Conservation (phyloP, 2,113 vertebrate species). For the Shinisaurus crocodilurus region DNA sequence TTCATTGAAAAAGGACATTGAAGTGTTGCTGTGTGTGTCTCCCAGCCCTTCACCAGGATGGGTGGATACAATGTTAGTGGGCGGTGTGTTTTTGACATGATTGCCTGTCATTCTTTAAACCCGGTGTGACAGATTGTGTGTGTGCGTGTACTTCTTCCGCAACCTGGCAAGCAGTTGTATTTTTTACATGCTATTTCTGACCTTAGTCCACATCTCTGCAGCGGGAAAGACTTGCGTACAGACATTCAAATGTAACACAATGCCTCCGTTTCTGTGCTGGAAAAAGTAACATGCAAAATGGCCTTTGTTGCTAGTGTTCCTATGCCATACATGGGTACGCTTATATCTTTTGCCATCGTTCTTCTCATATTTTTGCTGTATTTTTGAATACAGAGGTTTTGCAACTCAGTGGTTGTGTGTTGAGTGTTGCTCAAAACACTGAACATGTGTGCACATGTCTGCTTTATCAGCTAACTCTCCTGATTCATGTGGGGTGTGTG, state of each 20-base stretch:
- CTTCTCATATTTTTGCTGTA: not conserved
- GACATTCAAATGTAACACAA: not conserved
- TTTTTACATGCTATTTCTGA: not conserved
- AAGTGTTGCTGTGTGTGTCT: conserved; percentile 42
- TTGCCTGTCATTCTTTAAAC: conserved; percentile 44
- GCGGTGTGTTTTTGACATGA: conserved; percentile 32
- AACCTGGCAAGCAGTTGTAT: not conserved
- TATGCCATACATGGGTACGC: not conserved
- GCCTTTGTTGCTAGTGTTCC: not conserved
- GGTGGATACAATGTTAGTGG: conserved; percentile 40
- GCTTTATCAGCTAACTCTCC: not conserved
- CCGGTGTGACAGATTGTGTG: conserved; percentile 20
- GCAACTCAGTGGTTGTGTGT: not conserved
- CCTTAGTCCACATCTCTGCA: not conserved
- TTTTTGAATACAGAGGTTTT: not conserved
- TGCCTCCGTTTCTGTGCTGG: not conserved
- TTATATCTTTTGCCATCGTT: not conserved
- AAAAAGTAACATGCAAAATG: not conserved
- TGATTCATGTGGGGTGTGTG: not conserved
- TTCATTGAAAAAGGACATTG: not conserved
- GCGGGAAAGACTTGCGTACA: not conserved
- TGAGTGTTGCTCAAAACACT: not conserved
- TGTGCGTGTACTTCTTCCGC: not conserved
- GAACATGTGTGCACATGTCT: not conserved
- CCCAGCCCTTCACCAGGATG: conserved; percentile 33